Evolutionary conservation across 92 coral and sea anemone genomes (phyloP), one percentile per base, ranked within the genome.

Genomic region (Epizoanthus rinbou): DNA sequence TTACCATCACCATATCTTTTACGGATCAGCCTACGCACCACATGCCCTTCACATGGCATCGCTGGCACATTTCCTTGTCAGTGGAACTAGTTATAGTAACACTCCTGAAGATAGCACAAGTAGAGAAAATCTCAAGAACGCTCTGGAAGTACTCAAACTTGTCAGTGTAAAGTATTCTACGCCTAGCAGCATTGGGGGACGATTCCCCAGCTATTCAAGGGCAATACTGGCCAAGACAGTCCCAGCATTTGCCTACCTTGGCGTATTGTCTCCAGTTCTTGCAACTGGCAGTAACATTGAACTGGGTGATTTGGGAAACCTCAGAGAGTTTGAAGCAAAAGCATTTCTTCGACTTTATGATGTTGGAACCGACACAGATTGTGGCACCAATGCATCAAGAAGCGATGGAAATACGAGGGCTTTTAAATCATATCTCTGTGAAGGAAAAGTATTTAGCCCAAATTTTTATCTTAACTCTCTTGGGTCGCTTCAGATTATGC

Each of bases 21-120:
- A 92, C 66, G 95, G 85, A 8, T 52, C 89, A 18, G 91, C 89
- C 10, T 92, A 92, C 67, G 79, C 80, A 10, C 93, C 95, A 0
- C 62, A 65, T 7, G 95, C 93, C 57, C 53, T 81, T 41, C 93
- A 92, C 62, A 64, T 22, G 0, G 93, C 84, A 18, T 86, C 91
- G 0, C 79, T 89, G 21, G 63, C 84, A 3, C 64, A 81, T 39
- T 89, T 86, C 66, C 87, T 92, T 4, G 81, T 85, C 0, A 85
- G 84, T 2, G 89, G 87, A 60, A 88, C 91, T 13, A 28, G 28
- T 56, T 88, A 71, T 58, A 58, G 2, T 14, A 16, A 5, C 56
- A 25, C 10, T 6, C 0, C 31, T 3, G 11, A 7, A 47, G 53
- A 47, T 1, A 47, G 14, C 6, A 10, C 13, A 54, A 22, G 16